Evolutionary conservation across 2,113 vertebrate species (phyloP).

Genomic region (Psittacus erithacus): DNA sequence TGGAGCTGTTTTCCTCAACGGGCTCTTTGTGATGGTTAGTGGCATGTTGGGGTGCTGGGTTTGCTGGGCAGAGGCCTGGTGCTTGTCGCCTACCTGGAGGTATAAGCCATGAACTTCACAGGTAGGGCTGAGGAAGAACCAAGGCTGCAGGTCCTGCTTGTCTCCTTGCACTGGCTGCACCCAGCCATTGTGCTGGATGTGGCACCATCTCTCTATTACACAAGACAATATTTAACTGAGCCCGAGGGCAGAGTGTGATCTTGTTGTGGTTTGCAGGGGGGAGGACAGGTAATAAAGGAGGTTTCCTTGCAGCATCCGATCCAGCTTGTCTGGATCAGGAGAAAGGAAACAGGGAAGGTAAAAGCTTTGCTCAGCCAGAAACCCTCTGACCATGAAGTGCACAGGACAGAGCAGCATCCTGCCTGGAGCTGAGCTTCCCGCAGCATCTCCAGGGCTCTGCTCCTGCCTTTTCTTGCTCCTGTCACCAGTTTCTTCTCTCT

Average conservation of each 20-base stretch:
- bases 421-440: not conserved
- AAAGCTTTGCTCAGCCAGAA: not conserved
- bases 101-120: not conserved
- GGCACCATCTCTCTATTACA: not conserved
- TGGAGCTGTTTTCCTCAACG: not conserved
- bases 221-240: not conserved
- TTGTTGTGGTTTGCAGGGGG: accelerated
- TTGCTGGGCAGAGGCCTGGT: not conserved
- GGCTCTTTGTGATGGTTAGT: not conserved
- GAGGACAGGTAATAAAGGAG: not conserved
- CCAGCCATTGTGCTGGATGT: not conserved
- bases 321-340: not conserved
- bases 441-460: not conserved
- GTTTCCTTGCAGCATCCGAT: not conserved
- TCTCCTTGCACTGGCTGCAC: not conserved
- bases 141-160: not conserved
- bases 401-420: not conserved
- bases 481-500: not conserved
- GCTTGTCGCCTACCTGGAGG: too few species aligned
- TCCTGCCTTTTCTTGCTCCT: not conserved
- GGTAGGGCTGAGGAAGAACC: not conserved
- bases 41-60: not conserved
- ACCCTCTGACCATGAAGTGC: accelerated
- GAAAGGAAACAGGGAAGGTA: accelerated
- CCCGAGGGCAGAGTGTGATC: not conserved